These are phyloP conservation scores for Xestia rhomboidea DNA, from an alignment of 2,888 invertebrate species.

Conservation along the genomic window DNA sequence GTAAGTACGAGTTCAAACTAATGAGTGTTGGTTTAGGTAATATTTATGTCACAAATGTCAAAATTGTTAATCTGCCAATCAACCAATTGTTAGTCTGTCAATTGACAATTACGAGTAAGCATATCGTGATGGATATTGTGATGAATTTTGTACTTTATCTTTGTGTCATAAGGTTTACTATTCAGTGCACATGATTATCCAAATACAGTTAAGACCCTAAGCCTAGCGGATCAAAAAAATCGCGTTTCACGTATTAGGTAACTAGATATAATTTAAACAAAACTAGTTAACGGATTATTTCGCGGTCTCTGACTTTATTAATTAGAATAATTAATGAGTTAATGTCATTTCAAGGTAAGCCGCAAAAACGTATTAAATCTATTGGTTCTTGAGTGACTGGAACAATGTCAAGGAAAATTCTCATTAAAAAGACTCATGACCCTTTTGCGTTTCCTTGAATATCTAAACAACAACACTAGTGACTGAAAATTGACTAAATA, in stretches of 20 bases:
- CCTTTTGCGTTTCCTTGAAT: conserved; percentile 50
- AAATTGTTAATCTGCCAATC: conserved; percentile 35
- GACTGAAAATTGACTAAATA: conserved; percentile 30
- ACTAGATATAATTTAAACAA: conserved; percentile 19
- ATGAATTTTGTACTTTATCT: conserved; percentile 2
- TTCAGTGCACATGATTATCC: neutral
- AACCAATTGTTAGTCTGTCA: conserved; percentile 33
- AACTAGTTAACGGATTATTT: conserved; percentile 36
- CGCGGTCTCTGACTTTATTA: conserved; percentile 18
- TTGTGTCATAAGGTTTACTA: neutral
- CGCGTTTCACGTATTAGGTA: conserved; percentile 42
- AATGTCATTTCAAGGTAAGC: conserved; percentile 27
- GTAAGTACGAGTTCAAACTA: neutral
- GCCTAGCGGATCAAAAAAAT: conserved; percentile 23
- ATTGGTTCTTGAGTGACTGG: conserved; percentile 12
- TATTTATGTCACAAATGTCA: conserved; percentile 33
- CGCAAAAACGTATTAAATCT: conserved; percentile 15
- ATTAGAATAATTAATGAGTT: conserved; percentile 18
- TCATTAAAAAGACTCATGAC: conserved; percentile 33
- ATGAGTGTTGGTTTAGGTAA: conserved; percentile 30
- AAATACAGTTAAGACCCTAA: conserved; percentile 25
- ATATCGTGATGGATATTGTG: neutral
- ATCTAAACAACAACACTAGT: conserved; percentile 41
- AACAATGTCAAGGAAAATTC: conserved; percentile 32
- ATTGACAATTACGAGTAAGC: neutral